Conservation (phyloP, 2,113 vertebrate genomes). For the Bothrops jararaca region DNA sequence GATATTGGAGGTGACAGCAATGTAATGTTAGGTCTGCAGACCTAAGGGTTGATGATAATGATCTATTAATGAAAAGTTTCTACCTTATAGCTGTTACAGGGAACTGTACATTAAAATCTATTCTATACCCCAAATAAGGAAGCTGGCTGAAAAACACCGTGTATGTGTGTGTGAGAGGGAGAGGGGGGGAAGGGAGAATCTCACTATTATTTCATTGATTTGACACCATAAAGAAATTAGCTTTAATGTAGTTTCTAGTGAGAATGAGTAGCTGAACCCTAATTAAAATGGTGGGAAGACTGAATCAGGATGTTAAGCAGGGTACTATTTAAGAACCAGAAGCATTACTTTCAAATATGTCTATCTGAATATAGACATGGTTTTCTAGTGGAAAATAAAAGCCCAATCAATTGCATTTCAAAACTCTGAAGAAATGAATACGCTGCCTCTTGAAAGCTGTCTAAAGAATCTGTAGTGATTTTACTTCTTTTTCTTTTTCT, state of each 20-base stretch:
- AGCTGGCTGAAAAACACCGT: constrained; percentile 32
- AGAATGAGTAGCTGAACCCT: constrained; percentile 71
- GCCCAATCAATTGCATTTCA: constrained; percentile 45
- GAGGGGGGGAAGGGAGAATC: background rate
- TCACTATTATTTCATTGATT: constrained; percentile 68
- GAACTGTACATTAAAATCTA: constrained; percentile 16
- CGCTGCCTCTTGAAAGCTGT: constrained; percentile 25
- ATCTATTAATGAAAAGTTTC: background rate
- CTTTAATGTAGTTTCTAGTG: constrained; percentile 67
- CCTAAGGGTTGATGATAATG: background rate
- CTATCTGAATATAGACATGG: constrained; percentile 35
- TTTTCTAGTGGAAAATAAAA: constrained; percentile 24
- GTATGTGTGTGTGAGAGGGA: background rate
- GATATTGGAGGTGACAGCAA: background rate
- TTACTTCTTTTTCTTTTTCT: background rate
- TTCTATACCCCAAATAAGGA: constrained; percentile 51
- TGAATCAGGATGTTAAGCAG: constrained; percentile 71
- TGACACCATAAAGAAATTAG: constrained; percentile 67
- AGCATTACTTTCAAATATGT: constrained; percentile 46
- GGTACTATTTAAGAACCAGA: constrained; percentile 64
- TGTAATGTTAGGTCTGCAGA: background rate
- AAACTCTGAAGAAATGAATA: background rate
- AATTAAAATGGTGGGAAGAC: constrained; percentile 56
- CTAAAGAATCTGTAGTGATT: background rate
- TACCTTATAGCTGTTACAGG: constrained; percentile 38